A percentile compares a stretch with the other conserved stretches of the same genome.
phyloP scores from a whole-genome alignment of 2,888 invertebrate genomes.

The Hydriomena furcata region DNA sequence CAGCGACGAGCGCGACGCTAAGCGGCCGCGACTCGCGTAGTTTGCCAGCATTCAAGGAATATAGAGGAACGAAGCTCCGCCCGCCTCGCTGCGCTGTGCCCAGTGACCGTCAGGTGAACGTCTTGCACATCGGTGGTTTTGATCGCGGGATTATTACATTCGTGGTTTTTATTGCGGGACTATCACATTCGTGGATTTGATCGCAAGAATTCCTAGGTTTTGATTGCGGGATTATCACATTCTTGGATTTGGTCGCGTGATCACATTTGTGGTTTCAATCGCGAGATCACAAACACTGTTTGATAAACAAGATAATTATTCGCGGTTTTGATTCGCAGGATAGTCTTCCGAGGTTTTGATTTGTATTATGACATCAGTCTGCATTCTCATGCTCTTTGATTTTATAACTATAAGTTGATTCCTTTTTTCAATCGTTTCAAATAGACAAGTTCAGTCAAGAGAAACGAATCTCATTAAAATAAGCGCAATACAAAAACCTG shows the following conservation, averaged over 20 bases:
- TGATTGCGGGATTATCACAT: too few relatives aligned
- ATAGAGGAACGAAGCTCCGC: slow-evolving; percentile 49
- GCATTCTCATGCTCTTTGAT: slow-evolving; percentile 3
- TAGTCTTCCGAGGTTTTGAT: background rate
- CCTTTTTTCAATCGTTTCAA: background rate
- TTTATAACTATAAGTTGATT: background rate
- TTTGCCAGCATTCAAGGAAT: slow-evolving; percentile 68
- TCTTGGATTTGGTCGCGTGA: background rate
- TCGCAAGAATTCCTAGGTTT: too few relatives aligned
- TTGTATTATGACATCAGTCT: background rate
- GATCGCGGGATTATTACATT: slow-evolving; percentile 5
- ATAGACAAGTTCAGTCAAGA: background rate
- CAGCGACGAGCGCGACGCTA: slow-evolving; percentile 83
- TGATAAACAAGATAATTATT: background rate
- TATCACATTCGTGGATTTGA: background rate
- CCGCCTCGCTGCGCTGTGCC: slow-evolving; percentile 58
- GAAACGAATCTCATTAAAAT: slow-evolving; percentile 8
- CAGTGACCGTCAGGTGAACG: slow-evolving; percentile 43
- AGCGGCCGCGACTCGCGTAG: slow-evolving; percentile 91
- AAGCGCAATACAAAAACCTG: background rate
- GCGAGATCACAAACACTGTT: too few relatives aligned
- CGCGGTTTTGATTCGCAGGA: slow-evolving; percentile 2
- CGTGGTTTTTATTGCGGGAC: slow-evolving; percentile 1
- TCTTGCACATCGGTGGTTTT: slow-evolving; percentile 6
- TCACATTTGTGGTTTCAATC: slow-evolving; percentile 7